Conservation (phyloP, 2,797 vertebrate species). For the Notoglanidium macrostoma region DNA sequence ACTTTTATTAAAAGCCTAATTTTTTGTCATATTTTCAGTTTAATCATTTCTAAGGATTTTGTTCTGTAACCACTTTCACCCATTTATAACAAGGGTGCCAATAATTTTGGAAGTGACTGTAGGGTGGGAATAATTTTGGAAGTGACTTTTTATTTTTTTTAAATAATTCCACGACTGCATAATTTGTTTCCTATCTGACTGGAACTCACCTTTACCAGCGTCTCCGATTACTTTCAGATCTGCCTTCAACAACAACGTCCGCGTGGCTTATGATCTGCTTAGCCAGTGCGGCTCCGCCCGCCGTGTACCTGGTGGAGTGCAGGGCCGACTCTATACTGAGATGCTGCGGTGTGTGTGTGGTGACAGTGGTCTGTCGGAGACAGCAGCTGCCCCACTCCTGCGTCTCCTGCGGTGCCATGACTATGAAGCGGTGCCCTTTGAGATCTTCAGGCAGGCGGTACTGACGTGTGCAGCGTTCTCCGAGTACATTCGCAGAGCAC, state of each 20-base stretch:
- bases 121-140: background rate
- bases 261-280: conserved; percentile 85
- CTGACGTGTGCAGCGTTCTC: conserved; percentile 88
- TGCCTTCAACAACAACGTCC: conserved; percentile 89
- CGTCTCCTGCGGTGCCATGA: conserved; percentile 85
- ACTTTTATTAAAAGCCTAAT: background rate
- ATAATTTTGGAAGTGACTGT: background rate
- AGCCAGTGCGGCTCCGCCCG: conserved; percentile 68
- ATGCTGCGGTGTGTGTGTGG: conserved; percentile 83
- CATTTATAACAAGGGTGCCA: background rate
- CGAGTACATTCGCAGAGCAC: conserved; percentile 85
- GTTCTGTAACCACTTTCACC: background rate
- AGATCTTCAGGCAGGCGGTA: conserved; percentile 87
- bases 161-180: background rate
- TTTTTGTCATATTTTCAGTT: background rate
- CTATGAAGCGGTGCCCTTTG: conserved; percentile 88
- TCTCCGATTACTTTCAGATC: conserved; percentile 70
- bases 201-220: background rate
- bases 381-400: conserved; percentile 79
- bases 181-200: background rate
- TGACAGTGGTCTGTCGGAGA: conserved; percentile 78
- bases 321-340: conserved; percentile 85
- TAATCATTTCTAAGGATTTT: background rate
- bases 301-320: conserved; percentile 73
- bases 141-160: background rate